These are phyloP conservation scores for Euura lappo DNA, from an alignment of 1,140 invertebrate genomes.

Conservation along the genomic window DNA sequence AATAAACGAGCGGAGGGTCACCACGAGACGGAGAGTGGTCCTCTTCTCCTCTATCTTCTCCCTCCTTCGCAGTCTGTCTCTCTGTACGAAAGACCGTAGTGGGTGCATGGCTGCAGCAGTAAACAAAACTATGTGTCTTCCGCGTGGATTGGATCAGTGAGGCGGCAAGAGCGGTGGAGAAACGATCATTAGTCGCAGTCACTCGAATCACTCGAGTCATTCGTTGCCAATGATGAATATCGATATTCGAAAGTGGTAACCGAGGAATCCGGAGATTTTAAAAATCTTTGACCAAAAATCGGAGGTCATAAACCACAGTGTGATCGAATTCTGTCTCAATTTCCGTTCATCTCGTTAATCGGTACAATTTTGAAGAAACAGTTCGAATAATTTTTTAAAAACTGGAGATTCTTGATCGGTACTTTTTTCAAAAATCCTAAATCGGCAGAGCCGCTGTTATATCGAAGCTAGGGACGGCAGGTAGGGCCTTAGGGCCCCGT, in stretches of 20 bases:
- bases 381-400: too few relatives aligned
- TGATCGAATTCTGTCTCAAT: too few relatives aligned
- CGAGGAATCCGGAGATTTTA: not conserved
- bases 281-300: not conserved
- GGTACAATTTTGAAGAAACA: too few relatives aligned
- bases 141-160: slow-evolving; percentile 50
- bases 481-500: too few relatives aligned
- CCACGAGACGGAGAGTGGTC: not conserved
- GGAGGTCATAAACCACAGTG: not conserved
- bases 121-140: slow-evolving; percentile 50
- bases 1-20: not conserved
- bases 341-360: too few relatives aligned
- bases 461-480: too few relatives aligned
- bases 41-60: slow-evolving; percentile 4
- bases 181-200: slow-evolving; percentile 14
- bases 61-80: slow-evolving; percentile 5
- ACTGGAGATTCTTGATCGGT: too few relatives aligned
- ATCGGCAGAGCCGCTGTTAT: too few relatives aligned
- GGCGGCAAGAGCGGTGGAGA: slow-evolving; percentile 35
- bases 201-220: not conserved
- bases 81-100: not conserved
- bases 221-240: not conserved
- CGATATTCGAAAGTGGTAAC: not conserved
- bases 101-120: slow-evolving; percentile 11
- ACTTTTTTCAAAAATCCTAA: too few relatives aligned